A percentile compares a stretch with the other conserved stretches of the same genome.
Evolutionary conservation across 2,113 vertebrate species (phyloP).

Genomic region (Cyprinodon variegatus): DNA sequence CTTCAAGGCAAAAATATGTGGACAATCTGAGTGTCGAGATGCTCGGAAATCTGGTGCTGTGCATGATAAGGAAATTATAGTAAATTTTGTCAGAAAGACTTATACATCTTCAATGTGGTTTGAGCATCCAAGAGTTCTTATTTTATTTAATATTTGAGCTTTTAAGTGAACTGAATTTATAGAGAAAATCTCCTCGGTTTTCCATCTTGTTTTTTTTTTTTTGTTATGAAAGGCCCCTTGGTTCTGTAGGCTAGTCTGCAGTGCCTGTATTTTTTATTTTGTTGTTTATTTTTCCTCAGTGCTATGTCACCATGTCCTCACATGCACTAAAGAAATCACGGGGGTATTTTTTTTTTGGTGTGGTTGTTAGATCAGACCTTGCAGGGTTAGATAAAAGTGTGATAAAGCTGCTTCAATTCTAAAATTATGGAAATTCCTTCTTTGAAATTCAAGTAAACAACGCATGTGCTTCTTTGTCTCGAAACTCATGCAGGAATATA

Average conservation of each 20-base stretch:
- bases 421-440: not conserved
- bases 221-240: slow-evolving; percentile 42
- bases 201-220: slow-evolving; percentile 45
- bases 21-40: not conserved
- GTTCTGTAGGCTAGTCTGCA: slow-evolving; percentile 23
- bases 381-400: slow-evolving; percentile 4
- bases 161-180: slow-evolving; percentile 30
- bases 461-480: not conserved
- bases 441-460: not conserved
- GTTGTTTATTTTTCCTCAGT: not conserved
- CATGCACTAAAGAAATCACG: slow-evolving; percentile 23
- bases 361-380: not conserved
- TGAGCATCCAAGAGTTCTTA: slow-evolving; percentile 4
- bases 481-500: not conserved
- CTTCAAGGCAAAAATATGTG: not conserved
- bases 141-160: slow-evolving; percentile 3
- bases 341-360: not conserved
- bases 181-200: slow-evolving; percentile 34
- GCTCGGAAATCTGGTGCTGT: not conserved
- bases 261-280: not conserved
- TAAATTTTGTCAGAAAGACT: not conserved
- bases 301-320: slow-evolving; percentile 34
- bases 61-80: not conserved
- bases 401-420: not conserved
- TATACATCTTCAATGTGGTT: not conserved